Percentiles rank a stretch among this genome's conserved stretches.
Conservation (phyloP, 2,113 vertebrate genomes). For the Tricholaema leucomelas region DNA sequence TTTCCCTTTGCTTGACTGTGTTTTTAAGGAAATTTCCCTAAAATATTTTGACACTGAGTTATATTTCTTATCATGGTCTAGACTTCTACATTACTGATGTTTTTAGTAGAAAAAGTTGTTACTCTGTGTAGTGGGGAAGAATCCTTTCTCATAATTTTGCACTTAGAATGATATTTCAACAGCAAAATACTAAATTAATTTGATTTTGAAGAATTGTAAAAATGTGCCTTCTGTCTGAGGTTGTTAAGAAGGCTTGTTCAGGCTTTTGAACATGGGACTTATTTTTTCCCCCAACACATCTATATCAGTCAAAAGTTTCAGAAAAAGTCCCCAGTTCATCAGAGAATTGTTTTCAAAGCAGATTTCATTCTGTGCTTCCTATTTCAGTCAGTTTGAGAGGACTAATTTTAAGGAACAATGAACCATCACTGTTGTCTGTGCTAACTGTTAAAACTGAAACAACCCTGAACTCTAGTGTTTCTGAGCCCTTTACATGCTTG, state of each 20-base stretch:
- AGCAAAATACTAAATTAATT: background rate
- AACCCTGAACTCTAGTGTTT: background rate
- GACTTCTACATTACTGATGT: background rate
- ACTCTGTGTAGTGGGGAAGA: background rate
- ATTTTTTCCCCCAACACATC: background rate
- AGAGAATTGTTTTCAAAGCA: background rate
- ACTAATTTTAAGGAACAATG: background rate
- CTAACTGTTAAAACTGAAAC: background rate
- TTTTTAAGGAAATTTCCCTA: background rate
- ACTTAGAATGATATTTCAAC: background rate
- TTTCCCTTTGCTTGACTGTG: background rate
- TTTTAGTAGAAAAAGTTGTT: background rate
- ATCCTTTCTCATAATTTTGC: background rate
- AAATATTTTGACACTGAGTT: background rate
- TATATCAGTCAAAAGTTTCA: background rate
- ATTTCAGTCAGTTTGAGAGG: background rate
- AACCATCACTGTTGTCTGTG: background rate
- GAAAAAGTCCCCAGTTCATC: background rate
- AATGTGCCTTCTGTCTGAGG: background rate
- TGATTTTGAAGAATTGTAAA: rapidly evolving
- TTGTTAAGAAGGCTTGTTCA: background rate
- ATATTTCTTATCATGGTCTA: background rate
- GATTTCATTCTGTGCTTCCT: background rate
- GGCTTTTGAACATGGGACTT: background rate
- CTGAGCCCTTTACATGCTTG: background rate